Percentiles rank a stretch among this genome's conserved stretches.
phyloP scores from a whole-genome alignment of 2,113 vertebrate species.

The Otus sunia region DNA sequence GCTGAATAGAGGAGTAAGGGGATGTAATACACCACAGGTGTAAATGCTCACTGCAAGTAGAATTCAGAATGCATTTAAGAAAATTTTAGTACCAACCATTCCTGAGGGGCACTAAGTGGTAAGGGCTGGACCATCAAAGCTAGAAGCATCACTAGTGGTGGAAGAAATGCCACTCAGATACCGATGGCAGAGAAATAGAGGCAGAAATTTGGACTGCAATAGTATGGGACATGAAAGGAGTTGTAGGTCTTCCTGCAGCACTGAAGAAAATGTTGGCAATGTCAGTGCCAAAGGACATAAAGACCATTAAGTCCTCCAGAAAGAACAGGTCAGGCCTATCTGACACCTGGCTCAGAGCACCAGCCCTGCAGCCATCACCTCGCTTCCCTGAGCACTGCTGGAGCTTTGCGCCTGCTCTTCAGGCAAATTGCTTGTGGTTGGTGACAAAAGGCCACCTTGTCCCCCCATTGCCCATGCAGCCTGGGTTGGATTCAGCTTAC shows the following conservation, averaged over 20 bases:
- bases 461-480: rapidly evolving
- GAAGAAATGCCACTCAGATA: neutral
- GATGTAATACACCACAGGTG: neutral
- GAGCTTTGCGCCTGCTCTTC: neutral
- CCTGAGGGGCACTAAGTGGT: neutral
- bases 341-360: neutral
- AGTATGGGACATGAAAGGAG: rapidly evolving
- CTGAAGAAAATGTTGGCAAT: neutral
- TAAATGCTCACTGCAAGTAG: neutral
- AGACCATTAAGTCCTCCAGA: neutral
- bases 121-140: neutral
- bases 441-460: neutral
- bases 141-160: neutral
- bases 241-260: neutral
- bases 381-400: rapidly evolving
- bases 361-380: neutral
- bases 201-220: neutral
- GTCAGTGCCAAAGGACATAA: neutral
- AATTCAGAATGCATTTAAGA: neutral
- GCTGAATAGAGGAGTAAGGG: neutral
- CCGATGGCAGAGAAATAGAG: neutral
- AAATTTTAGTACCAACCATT: neutral
- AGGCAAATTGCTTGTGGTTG: rapidly evolving
- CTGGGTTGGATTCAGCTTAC: neutral
- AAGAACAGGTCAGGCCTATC: neutral